A percentile compares a stretch with the other conserved stretches of the same genome.
Conservation (phyloP, 2,888 invertebrate genomes). For the Stictocephala bisonia region DNA sequence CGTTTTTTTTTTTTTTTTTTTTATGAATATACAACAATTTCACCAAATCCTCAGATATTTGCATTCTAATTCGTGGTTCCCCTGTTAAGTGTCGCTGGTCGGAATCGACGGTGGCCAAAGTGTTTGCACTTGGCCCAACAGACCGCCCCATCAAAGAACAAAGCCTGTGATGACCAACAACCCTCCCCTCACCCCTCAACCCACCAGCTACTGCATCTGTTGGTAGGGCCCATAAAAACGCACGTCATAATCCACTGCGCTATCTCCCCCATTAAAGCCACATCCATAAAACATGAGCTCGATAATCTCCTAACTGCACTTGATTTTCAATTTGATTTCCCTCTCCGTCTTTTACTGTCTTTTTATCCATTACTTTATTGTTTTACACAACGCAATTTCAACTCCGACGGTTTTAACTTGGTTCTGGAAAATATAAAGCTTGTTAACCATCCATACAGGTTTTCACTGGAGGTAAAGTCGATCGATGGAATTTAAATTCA, state of each 20-base stretch:
- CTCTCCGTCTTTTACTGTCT: neutral
- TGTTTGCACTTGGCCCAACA: too few species aligned
- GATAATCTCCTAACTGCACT: conserved; percentile 40
- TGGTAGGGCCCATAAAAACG: conserved; percentile 43
- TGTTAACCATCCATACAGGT: neutral
- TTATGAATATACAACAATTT: too few species aligned
- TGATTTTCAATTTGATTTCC: conserved; percentile 38
- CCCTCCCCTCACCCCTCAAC: too few species aligned
- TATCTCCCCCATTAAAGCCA: conserved; percentile 44
- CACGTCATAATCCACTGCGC: conserved; percentile 40
- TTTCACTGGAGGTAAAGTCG: neutral
- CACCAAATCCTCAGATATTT: too few species aligned
- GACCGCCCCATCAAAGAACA: too few species aligned
- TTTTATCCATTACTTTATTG: conserved; percentile 25
- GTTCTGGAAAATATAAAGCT: too few species aligned
- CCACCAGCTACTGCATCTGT: conserved; percentile 37
- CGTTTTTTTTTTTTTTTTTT: too few species aligned
- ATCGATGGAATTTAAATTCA: too few species aligned
- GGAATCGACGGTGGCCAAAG: too few species aligned
- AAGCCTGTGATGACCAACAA: neutral
- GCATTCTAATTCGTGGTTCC: too few species aligned
- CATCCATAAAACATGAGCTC: conserved; percentile 45
- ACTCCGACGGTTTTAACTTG: neutral
- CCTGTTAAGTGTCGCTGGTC: too few species aligned
- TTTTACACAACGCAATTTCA: conserved; percentile 30